phyloP scores from a whole-genome alignment of 2,113 vertebrate genomes.

The Coracopsis vasa region DNA sequence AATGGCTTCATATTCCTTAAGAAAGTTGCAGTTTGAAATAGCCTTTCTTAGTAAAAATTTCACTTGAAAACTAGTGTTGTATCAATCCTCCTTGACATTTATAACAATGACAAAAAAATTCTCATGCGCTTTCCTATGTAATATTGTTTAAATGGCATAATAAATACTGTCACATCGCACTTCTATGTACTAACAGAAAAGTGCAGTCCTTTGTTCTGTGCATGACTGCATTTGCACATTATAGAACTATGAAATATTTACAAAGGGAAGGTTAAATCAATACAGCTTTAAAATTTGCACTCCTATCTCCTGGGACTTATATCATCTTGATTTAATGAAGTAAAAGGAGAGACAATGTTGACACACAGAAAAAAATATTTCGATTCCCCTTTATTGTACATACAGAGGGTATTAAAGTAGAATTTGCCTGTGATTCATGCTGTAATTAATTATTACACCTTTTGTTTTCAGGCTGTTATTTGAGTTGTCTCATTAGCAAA shows the following conservation, averaged over 20 bases:
- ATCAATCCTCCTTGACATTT: conserved; percentile 27
- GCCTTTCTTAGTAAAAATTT: neutral
- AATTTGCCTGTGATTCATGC: conserved; percentile 52
- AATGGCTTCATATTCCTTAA: neutral
- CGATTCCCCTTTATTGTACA: conserved; percentile 36
- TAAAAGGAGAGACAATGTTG: conserved; percentile 68
- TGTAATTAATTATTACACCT: conserved; percentile 67
- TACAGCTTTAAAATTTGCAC: conserved; percentile 76
- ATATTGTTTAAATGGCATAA: conserved; percentile 64
- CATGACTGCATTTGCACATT: conserved; percentile 62
- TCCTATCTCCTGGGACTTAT: conserved; percentile 68
- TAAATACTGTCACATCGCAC: conserved; percentile 47
- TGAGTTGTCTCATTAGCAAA: conserved; percentile 36
- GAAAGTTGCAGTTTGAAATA: neutral
- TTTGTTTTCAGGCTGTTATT: conserved; percentile 46
- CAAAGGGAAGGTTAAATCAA: conserved; percentile 79
- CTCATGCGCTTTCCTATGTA: conserved; percentile 28
- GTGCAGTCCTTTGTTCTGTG: conserved; percentile 61
- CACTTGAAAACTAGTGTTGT: conserved; percentile 24
- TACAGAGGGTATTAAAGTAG: conserved; percentile 48
- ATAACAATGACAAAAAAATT: conserved; percentile 32
- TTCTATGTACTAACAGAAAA: conserved; percentile 42
- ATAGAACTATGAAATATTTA: conserved; percentile 77
- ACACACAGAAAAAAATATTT: conserved; percentile 64
- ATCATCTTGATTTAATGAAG: conserved; percentile 79